A percentile compares a stretch with the other conserved stretches of the same genome.
phyloP scores from a whole-genome alignment of 2,888 invertebrate genomes.

The Aphodius granarius region DNA sequence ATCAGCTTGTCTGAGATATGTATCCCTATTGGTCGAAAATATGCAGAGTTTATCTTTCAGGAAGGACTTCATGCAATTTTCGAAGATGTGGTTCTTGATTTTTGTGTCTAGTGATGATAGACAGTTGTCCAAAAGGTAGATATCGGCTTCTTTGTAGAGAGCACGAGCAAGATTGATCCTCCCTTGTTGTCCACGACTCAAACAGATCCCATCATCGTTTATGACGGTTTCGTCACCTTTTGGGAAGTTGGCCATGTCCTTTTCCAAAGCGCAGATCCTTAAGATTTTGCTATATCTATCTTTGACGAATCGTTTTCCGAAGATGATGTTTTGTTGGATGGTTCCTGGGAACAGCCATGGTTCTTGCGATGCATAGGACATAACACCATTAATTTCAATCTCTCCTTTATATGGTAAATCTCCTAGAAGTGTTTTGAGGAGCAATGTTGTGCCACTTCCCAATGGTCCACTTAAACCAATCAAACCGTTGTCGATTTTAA shows the following conservation, averaged over 20 bases:
- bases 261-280: slow-evolving; percentile 63
- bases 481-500: slow-evolving; percentile 52
- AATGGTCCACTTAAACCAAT: slow-evolving; percentile 64
- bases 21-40: slow-evolving; percentile 42
- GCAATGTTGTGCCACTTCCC: slow-evolving; percentile 64
- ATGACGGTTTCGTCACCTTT: slow-evolving; percentile 76
- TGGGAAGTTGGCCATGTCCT: slow-evolving; percentile 72
- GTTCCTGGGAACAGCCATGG: slow-evolving; percentile 64
- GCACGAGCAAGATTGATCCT: slow-evolving; percentile 77
- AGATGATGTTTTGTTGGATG: slow-evolving; percentile 77
- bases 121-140: slow-evolving; percentile 79
- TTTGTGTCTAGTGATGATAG: slow-evolving; percentile 77
- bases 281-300: slow-evolving; percentile 63
- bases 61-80: slow-evolving; percentile 56
- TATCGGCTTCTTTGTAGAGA: slow-evolving; percentile 73
- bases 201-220: slow-evolving; percentile 76
- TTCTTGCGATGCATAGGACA: slow-evolving; percentile 64
- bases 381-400: slow-evolving; percentile 54
- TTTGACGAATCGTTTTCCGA: slow-evolving; percentile 65
- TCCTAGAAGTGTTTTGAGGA: slow-evolving; percentile 52
- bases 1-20: slow-evolving; percentile 41
- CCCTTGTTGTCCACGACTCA: slow-evolving; percentile 85
- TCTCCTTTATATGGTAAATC: slow-evolving; percentile 51
- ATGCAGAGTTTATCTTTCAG: slow-evolving; percentile 42
- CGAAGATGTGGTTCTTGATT: slow-evolving; percentile 71